Evolutionary conservation across 2,113 vertebrate species (phyloP).

Genomic region (Chrysochloris asiatica): DNA sequence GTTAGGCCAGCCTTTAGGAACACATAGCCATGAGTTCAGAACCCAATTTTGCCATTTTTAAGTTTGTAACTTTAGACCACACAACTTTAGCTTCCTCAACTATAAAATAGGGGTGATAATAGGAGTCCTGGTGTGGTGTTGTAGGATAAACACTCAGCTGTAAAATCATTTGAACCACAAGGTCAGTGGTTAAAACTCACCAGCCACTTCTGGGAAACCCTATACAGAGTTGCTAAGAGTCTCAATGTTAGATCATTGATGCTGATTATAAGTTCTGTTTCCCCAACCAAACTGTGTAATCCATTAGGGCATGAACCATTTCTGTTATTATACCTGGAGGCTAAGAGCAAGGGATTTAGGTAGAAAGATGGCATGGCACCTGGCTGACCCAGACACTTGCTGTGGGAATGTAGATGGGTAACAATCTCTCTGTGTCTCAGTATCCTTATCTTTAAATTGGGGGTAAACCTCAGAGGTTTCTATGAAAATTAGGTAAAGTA

Average conservation of each 20-base stretch:
- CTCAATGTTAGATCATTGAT: not conserved
- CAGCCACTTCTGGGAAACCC: too few relatives aligned
- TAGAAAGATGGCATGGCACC: not conserved
- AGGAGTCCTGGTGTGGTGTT: too few relatives aligned
- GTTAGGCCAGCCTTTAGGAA: not conserved
- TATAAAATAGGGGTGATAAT: not conserved
- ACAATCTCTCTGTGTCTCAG: not conserved
- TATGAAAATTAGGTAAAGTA: not conserved
- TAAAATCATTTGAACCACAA: too few relatives aligned
- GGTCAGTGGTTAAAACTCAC: too few relatives aligned
- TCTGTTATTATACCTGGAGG: not conserved
- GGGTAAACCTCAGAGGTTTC: not conserved
- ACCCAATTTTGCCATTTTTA: not conserved
- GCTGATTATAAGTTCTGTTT: not conserved
- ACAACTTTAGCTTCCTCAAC: not conserved
- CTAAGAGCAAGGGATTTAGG: not conserved
- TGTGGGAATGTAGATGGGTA: too few relatives aligned
- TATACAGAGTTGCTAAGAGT: too few relatives aligned
- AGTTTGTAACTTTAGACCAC: not conserved
- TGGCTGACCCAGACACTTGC: not conserved
- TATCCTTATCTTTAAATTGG: not conserved
- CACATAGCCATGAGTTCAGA: accelerated
- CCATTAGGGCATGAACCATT: not conserved
- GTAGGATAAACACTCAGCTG: not conserved
- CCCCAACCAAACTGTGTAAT: not conserved